Evolutionary conservation across 1,140 invertebrate genomes (phyloP), one percentile per base, ranked within the genome.

Genomic region (Metaphire vulgaris): DNA sequence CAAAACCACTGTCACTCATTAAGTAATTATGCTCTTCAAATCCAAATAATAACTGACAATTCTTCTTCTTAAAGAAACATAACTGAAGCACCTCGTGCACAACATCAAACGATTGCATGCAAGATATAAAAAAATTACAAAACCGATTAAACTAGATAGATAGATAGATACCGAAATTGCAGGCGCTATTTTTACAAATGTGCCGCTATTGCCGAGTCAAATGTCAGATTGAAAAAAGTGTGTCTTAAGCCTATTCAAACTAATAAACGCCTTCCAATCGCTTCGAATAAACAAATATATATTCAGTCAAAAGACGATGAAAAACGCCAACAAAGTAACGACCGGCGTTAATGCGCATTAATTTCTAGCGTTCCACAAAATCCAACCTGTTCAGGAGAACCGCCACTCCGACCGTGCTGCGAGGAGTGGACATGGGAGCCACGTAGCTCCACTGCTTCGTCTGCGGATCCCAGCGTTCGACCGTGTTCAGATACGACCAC

Each of bases 401-500:
- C 78, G 93, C 92, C 26, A 95, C 92, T 16, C 94, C 94, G 75
- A 93, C 93, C 68, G 93, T 95, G 77, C 93, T 94, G 32, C 95
- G 88, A 80, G 92, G 91, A 72, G 91, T 91, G 33, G 90, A 90
- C 93, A 97, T 95, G 1, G 93, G 90, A 14, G 93, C 91, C 72
- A 96, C 92, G 83, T 92, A 92, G 80, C 90, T 93, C 94, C 94
- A 97, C 76, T 92, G 90, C 74, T 91, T 89, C 1, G 92, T 91
- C 69, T 90, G 89, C 1, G 94, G 92, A 87, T 97, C 94, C 92
- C 93, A 97, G 76, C 92, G 86, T 87, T 97, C 95, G 0, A 96
- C 94, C 2, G 93, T 94, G 83, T 94, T 95, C 14, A 96, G 87
- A 85, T 96, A 97, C 81, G 93, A 94, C 94, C 94, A 97, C 41